phyloP scores from a whole-genome alignment of 1,140 invertebrate genomes.

The Lineus longissimus region DNA sequence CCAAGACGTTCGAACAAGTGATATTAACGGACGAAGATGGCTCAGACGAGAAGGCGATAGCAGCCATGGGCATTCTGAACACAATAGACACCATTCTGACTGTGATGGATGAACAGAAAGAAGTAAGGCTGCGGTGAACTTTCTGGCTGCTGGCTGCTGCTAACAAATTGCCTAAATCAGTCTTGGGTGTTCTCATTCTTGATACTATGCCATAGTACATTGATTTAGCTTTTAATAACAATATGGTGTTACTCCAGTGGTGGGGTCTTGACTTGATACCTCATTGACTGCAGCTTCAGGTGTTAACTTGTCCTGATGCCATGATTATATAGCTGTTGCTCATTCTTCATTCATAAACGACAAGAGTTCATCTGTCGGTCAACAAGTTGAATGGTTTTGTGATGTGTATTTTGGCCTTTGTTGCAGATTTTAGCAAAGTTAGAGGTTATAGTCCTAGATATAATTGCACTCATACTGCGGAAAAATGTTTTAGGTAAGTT shows the following conservation, averaged over 20 bases:
- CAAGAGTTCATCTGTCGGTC: too few species aligned
- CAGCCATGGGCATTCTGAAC: constrained; percentile 92
- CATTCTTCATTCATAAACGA: too few species aligned
- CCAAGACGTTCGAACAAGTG: constrained; percentile 84
- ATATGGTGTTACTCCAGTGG: too few species aligned
- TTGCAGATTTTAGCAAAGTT: constrained; percentile 78
- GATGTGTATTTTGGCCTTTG: too few species aligned
- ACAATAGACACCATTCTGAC: constrained; percentile 93
- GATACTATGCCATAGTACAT: too few species aligned
- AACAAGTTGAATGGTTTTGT: neutral
- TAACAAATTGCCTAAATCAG: too few species aligned
- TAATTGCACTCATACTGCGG: constrained; percentile 83
- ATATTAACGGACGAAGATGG: constrained; percentile 69
- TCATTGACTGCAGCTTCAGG: too few species aligned
- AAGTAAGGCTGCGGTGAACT: constrained; percentile 42
- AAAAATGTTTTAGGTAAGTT: constrained; percentile 73
- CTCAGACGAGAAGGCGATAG: constrained; percentile 93
- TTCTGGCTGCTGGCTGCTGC: neutral
- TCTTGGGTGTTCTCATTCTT: too few species aligned
- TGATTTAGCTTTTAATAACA: too few species aligned
- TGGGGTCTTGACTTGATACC: too few species aligned
- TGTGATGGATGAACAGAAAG: constrained; percentile 85
- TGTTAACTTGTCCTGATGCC: too few species aligned
- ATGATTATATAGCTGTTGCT: too few species aligned
- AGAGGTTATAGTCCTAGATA: constrained; percentile 89